Evolutionary conservation across 2,113 vertebrate species (phyloP), one percentile per base, ranked within the genome.

Genomic region (Chloroceryle aenea): DNA sequence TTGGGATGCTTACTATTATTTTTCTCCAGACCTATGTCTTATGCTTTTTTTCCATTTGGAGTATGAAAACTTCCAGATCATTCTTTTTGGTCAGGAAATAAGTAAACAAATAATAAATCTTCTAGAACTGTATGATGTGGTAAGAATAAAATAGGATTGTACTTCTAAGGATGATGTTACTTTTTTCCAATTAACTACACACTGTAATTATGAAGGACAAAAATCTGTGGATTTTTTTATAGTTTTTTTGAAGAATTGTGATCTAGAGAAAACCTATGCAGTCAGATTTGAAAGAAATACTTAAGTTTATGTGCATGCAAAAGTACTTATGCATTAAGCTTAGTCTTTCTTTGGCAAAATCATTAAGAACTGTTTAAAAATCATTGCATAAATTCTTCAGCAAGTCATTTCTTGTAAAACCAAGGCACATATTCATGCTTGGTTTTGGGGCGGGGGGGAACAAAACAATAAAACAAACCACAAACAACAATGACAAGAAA

Each of bases 1-100:
- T 17, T n/a, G 52, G 63, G 14, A 12, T 67, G 1, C 59, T 72
- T 59, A 10, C 7, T 40, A 6, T 30, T 1, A n/a, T 32, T 87
- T 84, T 13, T 42, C 18, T 74, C 22, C 5, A 26, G 14, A 23
- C 17, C 30, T 59, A 5, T 15, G 12, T 43, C 2, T 47, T 76
- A 12, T 0, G 0, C 6, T 27, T 5, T 25, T 26, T 72, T 10
- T 59, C 12, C 7, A 0, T 67, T 36, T 75, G n/a, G 12, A 83
- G 40, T 47, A 34, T n/a, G 5, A 26, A 34, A 7, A 13, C 38
- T 79, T 91, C 29, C 10, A 73, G 45, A 21, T 42, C 5, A 17
- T 52, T 67, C 6, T 56, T 77, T 72, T 5, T 17, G 30, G 7
- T 7, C n/a, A 67, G n/a, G 9, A 47, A 76, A 62, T 8, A 18